Percentiles rank a stretch among this genome's conserved stretches.
phyloP scores from a whole-genome alignment of 2,797 vertebrate species.

The Fundulus diaphanus region DNA sequence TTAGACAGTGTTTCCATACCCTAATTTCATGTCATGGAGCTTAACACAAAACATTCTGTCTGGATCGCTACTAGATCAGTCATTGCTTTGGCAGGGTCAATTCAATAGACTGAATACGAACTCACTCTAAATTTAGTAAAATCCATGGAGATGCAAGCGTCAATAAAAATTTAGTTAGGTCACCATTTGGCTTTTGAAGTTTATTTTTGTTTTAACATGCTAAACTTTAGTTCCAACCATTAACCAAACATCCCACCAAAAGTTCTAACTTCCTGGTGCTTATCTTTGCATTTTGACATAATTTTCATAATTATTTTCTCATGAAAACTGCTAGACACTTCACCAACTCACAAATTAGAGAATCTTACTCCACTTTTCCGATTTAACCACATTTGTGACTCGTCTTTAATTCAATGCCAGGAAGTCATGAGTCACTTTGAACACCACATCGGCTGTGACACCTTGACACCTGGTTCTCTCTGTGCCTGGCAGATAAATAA shows the following conservation, averaged over 20 bases:
- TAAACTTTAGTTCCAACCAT: background rate
- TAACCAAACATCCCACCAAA: background rate
- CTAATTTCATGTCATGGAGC: background rate
- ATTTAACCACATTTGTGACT: constrained; percentile 38
- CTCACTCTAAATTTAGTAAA: background rate
- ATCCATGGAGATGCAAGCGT: background rate
- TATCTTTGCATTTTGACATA: background rate
- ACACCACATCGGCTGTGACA: constrained; percentile 41
- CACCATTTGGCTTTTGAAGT: background rate
- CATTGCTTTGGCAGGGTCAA: background rate
- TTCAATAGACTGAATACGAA: background rate
- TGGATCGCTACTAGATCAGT: background rate
- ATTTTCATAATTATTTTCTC: constrained; percentile 16
- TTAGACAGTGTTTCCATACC: background rate
- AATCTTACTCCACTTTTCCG: constrained; percentile 21
- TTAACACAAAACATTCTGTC: background rate
- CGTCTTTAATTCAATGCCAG: constrained; percentile 40
- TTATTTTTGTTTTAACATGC: background rate
- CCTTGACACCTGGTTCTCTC: constrained; percentile 49
- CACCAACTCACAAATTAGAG: constrained; percentile 32
- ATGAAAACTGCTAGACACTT: constrained; percentile 22
- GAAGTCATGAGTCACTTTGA: constrained; percentile 53
- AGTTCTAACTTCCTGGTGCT: background rate
- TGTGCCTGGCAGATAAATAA: constrained; percentile 55
- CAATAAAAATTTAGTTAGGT: background rate